Base-by-base conservation (phyloP, 2,888 invertebrate species). In the Melanophora roralis region DNA sequence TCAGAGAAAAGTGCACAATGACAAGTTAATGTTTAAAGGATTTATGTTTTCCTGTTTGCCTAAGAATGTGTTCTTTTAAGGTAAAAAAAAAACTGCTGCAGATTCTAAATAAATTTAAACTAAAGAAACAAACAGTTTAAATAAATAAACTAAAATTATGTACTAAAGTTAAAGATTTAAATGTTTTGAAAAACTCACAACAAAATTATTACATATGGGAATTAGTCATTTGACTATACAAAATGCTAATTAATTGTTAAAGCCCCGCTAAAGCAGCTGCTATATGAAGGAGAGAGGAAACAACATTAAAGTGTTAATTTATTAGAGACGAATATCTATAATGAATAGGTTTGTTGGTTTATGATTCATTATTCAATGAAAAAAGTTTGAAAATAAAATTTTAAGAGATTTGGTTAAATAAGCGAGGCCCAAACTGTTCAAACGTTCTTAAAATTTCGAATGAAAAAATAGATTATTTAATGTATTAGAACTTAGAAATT, bases 1-100 rank as follows among this genome's bases (percentile, higher is more conserved):
- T 4, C 23, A 19, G 12, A 49, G 72, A 23, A 45, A 27, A 55
- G 23, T 59, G 32, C 5, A 51, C 23, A n/a, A 14, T 45, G 38
- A 65, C 71, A 75, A 71, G 34, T 79, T 74, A 72, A 72, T 80
- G 72, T 62, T 72, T 34, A 16, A 59, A 72, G 76, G 51, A 76
- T 80, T 80, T 76, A 80, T 80, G 72, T 73, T 73, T 80, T 80
- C 80, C 80, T 80, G 80, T 80, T 38, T 67, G 14, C 36, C 11
- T 27, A 51, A 40, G 12, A 40, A 34, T 57, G 7, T 57, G n/a
- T 49, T 53, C n/a, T 51, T 62, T 27, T 1, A 38, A 47, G 2
- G 2, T 34, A 21, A 23, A 19, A 36, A 51, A 62, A 23, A 47
- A 55, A 12, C 34, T 40, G 40, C 14, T 57, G 69, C 69, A 77